phyloP scores from a whole-genome alignment of 2,888 invertebrate species.

The Crioceris asparagi region DNA sequence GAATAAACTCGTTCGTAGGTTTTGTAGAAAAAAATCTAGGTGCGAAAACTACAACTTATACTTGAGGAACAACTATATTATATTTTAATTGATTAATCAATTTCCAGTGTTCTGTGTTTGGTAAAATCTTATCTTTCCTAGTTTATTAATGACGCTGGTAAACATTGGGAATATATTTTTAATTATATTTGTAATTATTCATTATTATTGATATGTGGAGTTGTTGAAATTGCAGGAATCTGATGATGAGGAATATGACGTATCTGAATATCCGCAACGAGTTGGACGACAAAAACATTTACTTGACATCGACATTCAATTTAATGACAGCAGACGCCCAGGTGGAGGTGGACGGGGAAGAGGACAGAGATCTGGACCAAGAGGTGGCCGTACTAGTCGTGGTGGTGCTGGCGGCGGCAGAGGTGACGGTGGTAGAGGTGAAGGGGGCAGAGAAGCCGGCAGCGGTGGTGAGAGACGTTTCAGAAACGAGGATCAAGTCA shows the following conservation, averaged over 20 bases:
- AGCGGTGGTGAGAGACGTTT: conserved; percentile 26
- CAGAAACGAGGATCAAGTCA: conserved; percentile 22
- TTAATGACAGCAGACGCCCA: conserved; percentile 68
- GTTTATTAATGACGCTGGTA: no score
- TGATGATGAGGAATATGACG: conserved; percentile 52
- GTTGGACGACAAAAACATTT: conserved; percentile 79
- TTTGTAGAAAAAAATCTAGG: no score
- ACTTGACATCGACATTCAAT: conserved; percentile 79
- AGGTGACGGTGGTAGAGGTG: conserved; percentile 22
- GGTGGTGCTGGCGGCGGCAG: conserved; percentile 33
- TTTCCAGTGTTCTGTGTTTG: no score
- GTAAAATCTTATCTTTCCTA: no score
- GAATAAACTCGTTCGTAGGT: no score
- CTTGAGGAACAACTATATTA: no score
- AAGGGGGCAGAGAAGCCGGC: conserved; percentile 25
- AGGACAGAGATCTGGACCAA: conserved; percentile 34
- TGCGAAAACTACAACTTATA: no score
- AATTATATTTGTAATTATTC: no score
- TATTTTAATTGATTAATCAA: no score
- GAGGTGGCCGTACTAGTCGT: conserved; percentile 29
- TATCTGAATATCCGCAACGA: conserved; percentile 72
- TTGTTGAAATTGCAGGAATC: conserved; percentile 33
- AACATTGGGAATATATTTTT: no score
- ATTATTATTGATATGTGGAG: no score
- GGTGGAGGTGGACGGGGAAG: conserved; percentile 49